Conservation (phyloP, 2,113 vertebrate genomes). For the Lanius collurio region DNA sequence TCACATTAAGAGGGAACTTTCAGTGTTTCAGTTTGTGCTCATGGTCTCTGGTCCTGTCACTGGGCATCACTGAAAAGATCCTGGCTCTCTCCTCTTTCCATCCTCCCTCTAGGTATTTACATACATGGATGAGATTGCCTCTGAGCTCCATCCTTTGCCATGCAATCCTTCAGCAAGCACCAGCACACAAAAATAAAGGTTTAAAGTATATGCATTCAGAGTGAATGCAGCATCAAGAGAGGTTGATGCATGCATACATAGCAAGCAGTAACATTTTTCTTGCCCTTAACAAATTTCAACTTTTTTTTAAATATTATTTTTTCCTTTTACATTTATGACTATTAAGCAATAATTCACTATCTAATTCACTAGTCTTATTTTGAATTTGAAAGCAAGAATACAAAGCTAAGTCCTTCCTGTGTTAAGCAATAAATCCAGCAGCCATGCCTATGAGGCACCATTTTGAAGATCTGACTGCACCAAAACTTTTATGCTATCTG, state of each 20-base stretch:
- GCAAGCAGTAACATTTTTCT: background rate
- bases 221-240: conserved; percentile 11
- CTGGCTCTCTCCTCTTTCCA: too few relatives aligned
- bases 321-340: background rate
- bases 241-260: background rate
- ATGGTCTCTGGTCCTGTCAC: background rate
- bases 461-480: background rate
- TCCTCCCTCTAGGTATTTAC: background rate
- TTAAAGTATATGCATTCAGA: background rate
- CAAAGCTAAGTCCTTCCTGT: background rate
- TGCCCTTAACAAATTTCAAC: background rate
- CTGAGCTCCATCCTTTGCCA: background rate
- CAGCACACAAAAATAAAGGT: background rate
- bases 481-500: background rate
- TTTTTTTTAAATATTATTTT: background rate
- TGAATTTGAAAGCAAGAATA: background rate
- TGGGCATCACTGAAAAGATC: background rate
- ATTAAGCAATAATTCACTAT: background rate
- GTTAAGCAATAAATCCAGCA: background rate
- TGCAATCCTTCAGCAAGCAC: background rate
- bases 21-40: background rate
- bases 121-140: background rate
- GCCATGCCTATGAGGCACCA: background rate
- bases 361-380: background rate
- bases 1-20: background rate